Base-by-base conservation (phyloP, 2,888 invertebrate genomes). In the Eupeodes luniger region DNA sequence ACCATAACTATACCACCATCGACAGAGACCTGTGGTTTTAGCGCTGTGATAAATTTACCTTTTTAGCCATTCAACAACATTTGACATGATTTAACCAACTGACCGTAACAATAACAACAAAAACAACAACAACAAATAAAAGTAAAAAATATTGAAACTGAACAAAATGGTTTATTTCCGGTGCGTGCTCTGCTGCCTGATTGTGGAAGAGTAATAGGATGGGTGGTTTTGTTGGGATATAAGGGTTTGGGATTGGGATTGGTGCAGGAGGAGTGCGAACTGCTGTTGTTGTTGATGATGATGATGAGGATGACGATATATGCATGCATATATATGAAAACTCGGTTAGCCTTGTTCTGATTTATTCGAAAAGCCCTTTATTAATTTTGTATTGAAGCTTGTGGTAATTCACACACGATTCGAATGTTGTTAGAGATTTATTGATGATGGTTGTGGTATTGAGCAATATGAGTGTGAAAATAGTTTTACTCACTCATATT, bases 371-470 rank as follows among this genome's bases (percentile, higher is more conserved):
- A 69, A 78, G 83, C 51, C 83, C 57, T 86, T 86, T 83, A 86
- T 86, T 83, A 86, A 86, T 86, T 79, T 79, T 59, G 64, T 79
- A 83, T 83, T 78, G 75, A 64, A 79, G 74, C 61, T 79, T 83
- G 86, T 53, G 86, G 86, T 79, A 49, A 75, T 59, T 75, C 75
- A 59, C 62, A 75, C 82, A 82, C 57, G 82, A 61, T 40, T 67
- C 74, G 53, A 72, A 72, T 72, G 14, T n/a, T 36, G 78, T 78
- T 82, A 62, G 62, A 53, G 64, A 79, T 86, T 86, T 82, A 76
- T 66, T 64, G 66, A 49, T 64, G 66, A 49, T 66, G 34, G 74
- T 82, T 86, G 70, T 27, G 78, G 70, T 66, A 12, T 27, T 27
- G 11, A 62, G 61, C 51, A 51, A 64, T 64, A 69, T 53, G 62